Evolutionary conservation across 2,888 invertebrate genomes (phyloP), one percentile per base, ranked within the genome.

Genomic region (Meteorus cinctellus): DNA sequence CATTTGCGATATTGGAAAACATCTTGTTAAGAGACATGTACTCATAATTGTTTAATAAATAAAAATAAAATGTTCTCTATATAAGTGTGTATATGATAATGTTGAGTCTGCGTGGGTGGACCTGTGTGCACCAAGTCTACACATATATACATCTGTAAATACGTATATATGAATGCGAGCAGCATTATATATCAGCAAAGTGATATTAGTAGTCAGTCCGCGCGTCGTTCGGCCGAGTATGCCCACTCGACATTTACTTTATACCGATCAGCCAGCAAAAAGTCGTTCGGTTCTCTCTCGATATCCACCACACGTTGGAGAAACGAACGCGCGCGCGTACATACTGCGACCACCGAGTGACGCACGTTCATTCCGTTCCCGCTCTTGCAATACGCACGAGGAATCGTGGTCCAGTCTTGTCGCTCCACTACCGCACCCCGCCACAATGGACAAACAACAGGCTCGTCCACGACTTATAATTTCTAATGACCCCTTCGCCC

Each of bases 161-260:
- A n/a, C 48, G n/a, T 60, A 72, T 51, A 76, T 71, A 68, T 62
- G 48, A 76, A 72, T 79, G 75, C 34, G 63, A 48, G 48, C 63
- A 72, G 63, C 41, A 62, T 63, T 19, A 36, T 55, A 55, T 51
- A 48, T 29, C 36, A 41, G 48, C 29, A 31, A 60, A 19, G 36
- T n/a, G 36, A 36, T 72, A 81, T 81, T 81, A 80, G 79, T 77
- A 81, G 81, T 81, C 81, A 78, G 81, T 73, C 69, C 79, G 78
- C 74, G 76, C 74, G 77, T 78, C 78, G 80, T 80, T 80, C 80
- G 79, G 78, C 74, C 78, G 75, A 77, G 77, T 78, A 55, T 55
- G 55, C 78, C 80, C 79, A 80, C 77, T 79, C 78, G 78, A 75
- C 80, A 77, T 81, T 79, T 78, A 81, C 79, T 62, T 16, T 62